Base-by-base conservation (phyloP, 2,113 vertebrate species). In the Syngnathoides biaculeatus region DNA sequence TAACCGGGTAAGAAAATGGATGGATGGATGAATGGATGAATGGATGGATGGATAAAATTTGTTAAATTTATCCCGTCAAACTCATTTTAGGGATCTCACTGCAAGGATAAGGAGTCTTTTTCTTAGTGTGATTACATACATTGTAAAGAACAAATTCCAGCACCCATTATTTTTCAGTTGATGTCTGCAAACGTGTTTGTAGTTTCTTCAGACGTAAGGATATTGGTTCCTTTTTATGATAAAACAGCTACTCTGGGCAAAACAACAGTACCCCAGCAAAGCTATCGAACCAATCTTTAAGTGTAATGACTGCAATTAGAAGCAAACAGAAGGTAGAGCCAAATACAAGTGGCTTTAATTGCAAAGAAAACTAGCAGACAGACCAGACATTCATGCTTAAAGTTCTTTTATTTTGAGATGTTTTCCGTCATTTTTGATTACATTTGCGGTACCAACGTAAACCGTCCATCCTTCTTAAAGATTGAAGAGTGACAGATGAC, bases 351-450 rank as follows among this genome's bases (percentile, higher is more conserved):
- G 52, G 3, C 52, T 59, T 59, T 59, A 20, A 30, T 48, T 48
- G 15, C 17, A 20, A 48, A 15, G 13, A 47, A 47, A 47, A 47
- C 43, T 15, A 47, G 13, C 13, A 15, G 53, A 56, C 53, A 56
- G 6, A 15, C n/a, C n/a, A n/a, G 53, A 30, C 14, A 56, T 56
- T 27, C 5, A 56, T 56, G 53, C 27, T 56, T 27, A 3, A 27
- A 17, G 5, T 55, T 48, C 14, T 30, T 30, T 57, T 27, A 57
- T 57, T 57, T 45, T 27, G 38, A n/a, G 9, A 35, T n/a, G 38
- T 56, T 67, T 65, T 1, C 2, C 17, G 9, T 1, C 38, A 43
- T 20, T 59, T 72, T 72, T 73, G 70, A 79, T 80, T 69, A 73
- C 56, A 70, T 59, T 35, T 10, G 24, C 24, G 14, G 39, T 67